Evolutionary conservation across 2,797 vertebrate species (phyloP).

Genomic region (Gymnothorax javanicus): DNA sequence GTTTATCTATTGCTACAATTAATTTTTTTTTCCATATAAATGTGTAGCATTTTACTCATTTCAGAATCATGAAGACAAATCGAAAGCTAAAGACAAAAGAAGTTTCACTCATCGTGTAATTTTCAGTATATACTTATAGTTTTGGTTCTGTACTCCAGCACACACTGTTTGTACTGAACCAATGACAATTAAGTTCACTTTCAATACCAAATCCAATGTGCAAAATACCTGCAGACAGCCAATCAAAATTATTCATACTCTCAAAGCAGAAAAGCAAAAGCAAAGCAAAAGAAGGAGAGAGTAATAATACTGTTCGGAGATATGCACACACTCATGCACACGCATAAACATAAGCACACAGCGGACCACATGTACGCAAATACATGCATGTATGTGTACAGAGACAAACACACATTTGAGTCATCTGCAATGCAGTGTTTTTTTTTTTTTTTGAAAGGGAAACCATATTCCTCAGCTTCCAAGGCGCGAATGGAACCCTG

Average conservation of each 20-base stretch:
- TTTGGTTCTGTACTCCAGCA: no score
- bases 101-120: no score
- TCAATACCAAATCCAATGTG: background rate
- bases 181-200: background rate
- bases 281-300: no score
- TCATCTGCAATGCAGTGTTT: background rate
- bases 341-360: background rate
- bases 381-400: slow-evolving; percentile 8
- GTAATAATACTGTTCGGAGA: no score
- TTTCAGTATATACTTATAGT: no score
- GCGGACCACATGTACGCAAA: background rate
- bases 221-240: no score
- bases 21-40: no score
- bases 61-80: no score
- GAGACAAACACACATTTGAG: background rate
- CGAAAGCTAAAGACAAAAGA: no score
- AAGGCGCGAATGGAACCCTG: background rate
- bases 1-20: no score
- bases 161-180: background rate
- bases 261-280: background rate
- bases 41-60: no score
- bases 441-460: background rate
- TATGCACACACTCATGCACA: background rate
- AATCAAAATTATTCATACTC: background rate
- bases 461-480: background rate